Base-by-base conservation (phyloP, 2,797 vertebrate species). In the Lithobates pipiens region DNA sequence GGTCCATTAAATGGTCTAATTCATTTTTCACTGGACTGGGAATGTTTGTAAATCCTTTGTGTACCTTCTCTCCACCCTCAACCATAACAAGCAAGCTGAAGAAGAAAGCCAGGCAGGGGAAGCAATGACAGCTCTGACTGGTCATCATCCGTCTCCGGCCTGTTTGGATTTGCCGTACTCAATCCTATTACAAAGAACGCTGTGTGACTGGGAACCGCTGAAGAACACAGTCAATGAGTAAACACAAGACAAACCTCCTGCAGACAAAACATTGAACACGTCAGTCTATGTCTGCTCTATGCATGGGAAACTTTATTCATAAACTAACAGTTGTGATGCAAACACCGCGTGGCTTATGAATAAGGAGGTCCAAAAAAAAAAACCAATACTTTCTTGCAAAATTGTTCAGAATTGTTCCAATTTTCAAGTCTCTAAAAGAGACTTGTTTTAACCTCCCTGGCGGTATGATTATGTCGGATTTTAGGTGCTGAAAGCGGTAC, bases 1-100 rank as follows among this genome's bases (percentile, higher is more conserved):
- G n/a, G 69, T 42, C n/a, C 39, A 81, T 73, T 69, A 36, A 15
- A n/a, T 72, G 67, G 13, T 72, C 50, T 34, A 61, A 21, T 73
- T 73, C 46, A 81, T 81, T 81, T 73, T 81, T 81, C 79, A 73
- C 50, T 27, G n/a, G 69, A 69, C 27, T 63, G 69, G 50, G 69
- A 81, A 63, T 81, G 69, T 81, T 81, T 72, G 79, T 81, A 73
- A 63, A 81, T 81, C 79, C 69, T 81, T 73, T 81, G 79, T 81
- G 69, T 73, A 70, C 70, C 34, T 72, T 81, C 79, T 23, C 57
- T 81, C 79, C 57, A 73, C 50, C 79, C 69, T 73, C 70, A 81
- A 68, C 79, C 79, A 81, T 81, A 81, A 81, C 79, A 81, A 81
- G 71, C 79, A 81, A 50, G 68, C 36, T 23, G 5, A 11, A 81